phyloP scores from a whole-genome alignment of 2,888 invertebrate species.

The Unio pictorum region DNA sequence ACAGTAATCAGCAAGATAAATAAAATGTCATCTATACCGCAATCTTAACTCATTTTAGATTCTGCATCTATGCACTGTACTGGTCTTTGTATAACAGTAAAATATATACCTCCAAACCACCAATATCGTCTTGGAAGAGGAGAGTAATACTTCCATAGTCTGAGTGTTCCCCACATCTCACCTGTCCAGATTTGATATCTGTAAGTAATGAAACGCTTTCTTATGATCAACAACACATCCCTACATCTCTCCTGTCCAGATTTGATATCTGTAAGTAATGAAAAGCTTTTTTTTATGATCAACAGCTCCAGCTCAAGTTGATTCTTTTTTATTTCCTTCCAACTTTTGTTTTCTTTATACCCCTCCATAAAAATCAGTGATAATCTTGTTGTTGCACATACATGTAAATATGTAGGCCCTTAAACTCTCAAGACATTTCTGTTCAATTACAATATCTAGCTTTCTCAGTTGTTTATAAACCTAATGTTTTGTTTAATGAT shows the following conservation, averaged over 20 bases:
- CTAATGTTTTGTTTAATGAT: no score
- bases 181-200: conserved; percentile 39
- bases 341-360: no score
- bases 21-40: neutral
- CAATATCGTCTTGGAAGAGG: conserved; percentile 47
- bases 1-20: no score
- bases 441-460: no score
- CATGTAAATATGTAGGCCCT: no score
- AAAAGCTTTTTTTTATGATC: neutral
- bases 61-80: neutral
- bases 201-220: neutral
- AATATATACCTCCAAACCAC: conserved; percentile 36
- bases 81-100: neutral
- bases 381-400: no score
- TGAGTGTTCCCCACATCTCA: conserved; percentile 48
- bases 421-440: no score
- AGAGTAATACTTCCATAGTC: conserved; percentile 49
- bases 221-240: conserved; percentile 17
- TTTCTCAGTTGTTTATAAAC: no score
- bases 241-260: conserved; percentile 46
- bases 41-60: neutral
- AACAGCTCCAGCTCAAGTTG: no score
- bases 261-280: conserved; percentile 18
- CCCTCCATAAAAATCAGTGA: no score
- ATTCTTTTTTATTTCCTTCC: no score